Conservation (phyloP, 2,113 vertebrate species). For the Arenaria interpres region DNA sequence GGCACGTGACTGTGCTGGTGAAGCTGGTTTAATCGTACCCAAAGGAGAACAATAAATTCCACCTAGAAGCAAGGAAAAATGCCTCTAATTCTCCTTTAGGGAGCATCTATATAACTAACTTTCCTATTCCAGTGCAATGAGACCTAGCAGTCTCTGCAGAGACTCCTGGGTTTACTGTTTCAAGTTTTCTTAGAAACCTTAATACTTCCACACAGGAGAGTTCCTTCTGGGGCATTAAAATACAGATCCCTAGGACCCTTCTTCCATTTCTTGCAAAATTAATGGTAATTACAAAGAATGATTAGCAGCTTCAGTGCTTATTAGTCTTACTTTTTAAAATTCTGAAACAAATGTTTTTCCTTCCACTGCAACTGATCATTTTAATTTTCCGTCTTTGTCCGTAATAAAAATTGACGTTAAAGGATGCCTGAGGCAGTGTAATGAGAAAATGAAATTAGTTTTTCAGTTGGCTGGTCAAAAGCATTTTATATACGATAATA, state of each 20-base stretch:
- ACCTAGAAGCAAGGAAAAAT: slow-evolving; percentile 31
- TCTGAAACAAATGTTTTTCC: slow-evolving; percentile 82
- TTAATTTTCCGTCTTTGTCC: slow-evolving; percentile 94
- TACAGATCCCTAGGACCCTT: slow-evolving; percentile 10
- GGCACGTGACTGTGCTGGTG: neutral
- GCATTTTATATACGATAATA: slow-evolving; percentile 98
- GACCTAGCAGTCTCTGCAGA: slow-evolving; percentile 10
- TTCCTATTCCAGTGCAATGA: slow-evolving; percentile 5
- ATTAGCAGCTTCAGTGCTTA: slow-evolving; percentile 72
- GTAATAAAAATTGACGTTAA: slow-evolving; percentile 98
- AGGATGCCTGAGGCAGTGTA: slow-evolving; percentile 91
- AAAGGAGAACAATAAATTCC: slow-evolving; percentile 32
- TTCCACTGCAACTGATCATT: slow-evolving; percentile 84
- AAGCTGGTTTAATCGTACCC: neutral
- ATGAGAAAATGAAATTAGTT: slow-evolving; percentile 99
- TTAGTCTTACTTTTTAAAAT: slow-evolving; percentile 80
- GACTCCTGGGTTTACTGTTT: neutral
- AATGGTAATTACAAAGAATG: slow-evolving; percentile 75
- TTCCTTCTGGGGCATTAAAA: slow-evolving; percentile 32
- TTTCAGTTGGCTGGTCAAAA: slow-evolving; percentile 99
- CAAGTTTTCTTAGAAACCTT: slow-evolving; percentile 12
- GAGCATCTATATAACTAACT: slow-evolving; percentile 44
- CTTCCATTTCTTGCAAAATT: slow-evolving; percentile 48
- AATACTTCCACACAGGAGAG: neutral
- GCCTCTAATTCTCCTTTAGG: slow-evolving; percentile 38